Evolutionary conservation across 2,888 invertebrate genomes (phyloP).

Genomic region (Thalpophila matura): DNA sequence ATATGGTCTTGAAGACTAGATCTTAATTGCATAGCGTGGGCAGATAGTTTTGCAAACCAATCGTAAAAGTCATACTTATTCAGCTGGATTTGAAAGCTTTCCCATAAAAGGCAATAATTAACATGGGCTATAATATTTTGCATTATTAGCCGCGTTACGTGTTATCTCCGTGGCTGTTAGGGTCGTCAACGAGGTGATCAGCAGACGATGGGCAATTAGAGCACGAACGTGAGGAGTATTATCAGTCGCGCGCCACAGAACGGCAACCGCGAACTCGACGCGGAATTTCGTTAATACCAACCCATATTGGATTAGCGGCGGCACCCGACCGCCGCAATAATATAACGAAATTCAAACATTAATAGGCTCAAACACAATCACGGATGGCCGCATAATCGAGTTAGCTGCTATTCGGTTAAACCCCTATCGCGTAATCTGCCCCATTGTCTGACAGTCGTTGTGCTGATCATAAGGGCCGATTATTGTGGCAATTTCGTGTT

Average conservation of each 20-base stretch:
- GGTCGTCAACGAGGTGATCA: conserved; percentile 58
- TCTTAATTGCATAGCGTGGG: not conserved
- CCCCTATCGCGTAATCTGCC: conserved; percentile 89
- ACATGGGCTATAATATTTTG: conserved; percentile 13
- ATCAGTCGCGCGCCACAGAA: conserved; percentile 66
- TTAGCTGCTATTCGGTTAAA: conserved; percentile 89
- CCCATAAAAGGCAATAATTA: conserved; percentile 26
- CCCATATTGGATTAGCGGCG: conserved; percentile 86
- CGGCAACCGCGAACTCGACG: conserved; percentile 73
- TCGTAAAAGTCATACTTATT: conserved; percentile 14
- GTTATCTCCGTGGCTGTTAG: conserved; percentile 52
- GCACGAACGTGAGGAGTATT: conserved; percentile 70
- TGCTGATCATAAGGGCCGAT: conserved; percentile 88
- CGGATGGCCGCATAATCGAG: conserved; percentile 90
- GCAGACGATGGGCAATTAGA: conserved; percentile 67
- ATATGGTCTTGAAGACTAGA: too few species aligned
- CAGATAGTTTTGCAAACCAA: conserved; percentile 7
- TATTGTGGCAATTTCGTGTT: conserved; percentile 89
- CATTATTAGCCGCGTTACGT: conserved; percentile 31
- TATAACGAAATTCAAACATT: conserved; percentile 91
- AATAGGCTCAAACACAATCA: conserved; percentile 90
- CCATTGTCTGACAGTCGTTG: conserved; percentile 88
- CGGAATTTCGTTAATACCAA: conserved; percentile 83
- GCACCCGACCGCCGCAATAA: conserved; percentile 84
- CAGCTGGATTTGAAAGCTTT: conserved; percentile 4